Conservation (phyloP, 2,888 invertebrate species). For the Cheilosia vernalis region DNA sequence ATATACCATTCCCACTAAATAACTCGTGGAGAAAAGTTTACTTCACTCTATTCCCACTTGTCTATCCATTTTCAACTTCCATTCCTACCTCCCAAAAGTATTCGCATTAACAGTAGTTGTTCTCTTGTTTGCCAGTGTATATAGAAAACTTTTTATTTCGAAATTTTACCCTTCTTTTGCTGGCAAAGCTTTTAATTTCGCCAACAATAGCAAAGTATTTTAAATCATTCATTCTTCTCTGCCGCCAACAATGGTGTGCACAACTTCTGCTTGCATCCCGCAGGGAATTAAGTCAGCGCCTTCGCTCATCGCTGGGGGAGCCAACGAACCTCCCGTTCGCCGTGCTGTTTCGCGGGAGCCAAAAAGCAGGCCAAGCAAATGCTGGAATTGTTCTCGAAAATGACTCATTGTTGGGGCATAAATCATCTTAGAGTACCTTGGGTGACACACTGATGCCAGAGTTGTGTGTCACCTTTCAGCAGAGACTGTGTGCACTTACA, state of each 20-base stretch:
- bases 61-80: neutral
- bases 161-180: neutral
- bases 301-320: slow-evolving; percentile 6
- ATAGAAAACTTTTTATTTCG: slow-evolving; percentile 5
- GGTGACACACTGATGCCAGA: slow-evolving; percentile 62
- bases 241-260: slow-evolving; percentile 62
- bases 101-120: slow-evolving; percentile 53
- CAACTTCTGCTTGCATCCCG: slow-evolving; percentile 44
- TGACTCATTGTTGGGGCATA: slow-evolving; percentile 58
- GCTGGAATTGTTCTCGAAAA: slow-evolving; percentile 50
- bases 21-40: slow-evolving; percentile 15
- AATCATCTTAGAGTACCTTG: slow-evolving; percentile 61
- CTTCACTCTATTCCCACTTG: neutral
- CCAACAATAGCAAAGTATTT: slow-evolving; percentile 69
- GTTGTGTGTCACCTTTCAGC: slow-evolving; percentile 64
- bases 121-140: slow-evolving; percentile 34
- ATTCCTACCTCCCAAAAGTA: slow-evolving; percentile 37
- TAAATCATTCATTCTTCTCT: slow-evolving; percentile 67
- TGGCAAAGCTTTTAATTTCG: slow-evolving; percentile 66
- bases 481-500: slow-evolving; percentile 8
- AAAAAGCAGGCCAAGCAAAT: slow-evolving; percentile 55
- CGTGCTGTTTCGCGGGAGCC: neutral
- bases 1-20: neutral
- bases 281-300: slow-evolving; percentile 63
- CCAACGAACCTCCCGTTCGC: neutral